Percentiles rank a stretch among this genome's conserved stretches.
These are phyloP conservation scores for Phaedon cochleariae DNA, from an alignment of 2,888 invertebrate genomes.

Conservation along the genomic window DNA sequence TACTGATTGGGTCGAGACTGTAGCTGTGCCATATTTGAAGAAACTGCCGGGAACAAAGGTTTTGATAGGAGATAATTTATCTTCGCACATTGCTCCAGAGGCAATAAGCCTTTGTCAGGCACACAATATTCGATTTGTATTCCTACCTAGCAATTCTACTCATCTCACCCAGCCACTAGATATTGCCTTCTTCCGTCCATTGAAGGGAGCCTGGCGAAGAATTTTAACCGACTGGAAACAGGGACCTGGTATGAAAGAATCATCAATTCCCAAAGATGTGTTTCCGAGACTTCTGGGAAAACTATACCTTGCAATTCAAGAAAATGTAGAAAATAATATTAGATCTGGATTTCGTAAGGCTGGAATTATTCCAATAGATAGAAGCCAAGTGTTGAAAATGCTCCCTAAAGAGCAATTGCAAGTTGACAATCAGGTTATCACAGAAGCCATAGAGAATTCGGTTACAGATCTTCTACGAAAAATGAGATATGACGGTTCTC, in stretches of 20 bases:
- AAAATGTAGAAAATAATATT: constrained; percentile 14
- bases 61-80: constrained; percentile 9
- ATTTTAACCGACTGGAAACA: constrained; percentile 16
- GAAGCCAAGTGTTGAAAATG: background rate
- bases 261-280: constrained; percentile 13
- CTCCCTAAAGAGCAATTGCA: background rate
- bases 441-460: background rate
- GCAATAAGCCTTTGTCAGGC: background rate
- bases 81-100: constrained; percentile 2
- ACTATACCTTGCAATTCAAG: constrained; percentile 12
- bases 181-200: background rate
- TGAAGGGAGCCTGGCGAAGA: constrained; percentile 2
- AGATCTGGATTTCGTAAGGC: constrained; percentile 15
- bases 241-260: constrained; percentile 17
- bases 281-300: constrained; percentile 3
- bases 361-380: constrained; percentile 5
- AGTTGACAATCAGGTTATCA: background rate
- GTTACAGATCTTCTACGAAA: background rate
- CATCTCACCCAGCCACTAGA: background rate
- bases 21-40: constrained; percentile 4
- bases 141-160: background rate
- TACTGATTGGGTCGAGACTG: constrained; percentile 15
- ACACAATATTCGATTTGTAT: constrained; percentile 1
- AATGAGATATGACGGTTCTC: background rate
- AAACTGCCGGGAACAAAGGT: background rate